A percentile compares a stretch with the other conserved stretches of the same genome.
These are phyloP conservation scores for roundworm (Caenorhabditis elegans) DNA, from an alignment of 1,140 invertebrate species.

Conservation along the genomic window DNA sequence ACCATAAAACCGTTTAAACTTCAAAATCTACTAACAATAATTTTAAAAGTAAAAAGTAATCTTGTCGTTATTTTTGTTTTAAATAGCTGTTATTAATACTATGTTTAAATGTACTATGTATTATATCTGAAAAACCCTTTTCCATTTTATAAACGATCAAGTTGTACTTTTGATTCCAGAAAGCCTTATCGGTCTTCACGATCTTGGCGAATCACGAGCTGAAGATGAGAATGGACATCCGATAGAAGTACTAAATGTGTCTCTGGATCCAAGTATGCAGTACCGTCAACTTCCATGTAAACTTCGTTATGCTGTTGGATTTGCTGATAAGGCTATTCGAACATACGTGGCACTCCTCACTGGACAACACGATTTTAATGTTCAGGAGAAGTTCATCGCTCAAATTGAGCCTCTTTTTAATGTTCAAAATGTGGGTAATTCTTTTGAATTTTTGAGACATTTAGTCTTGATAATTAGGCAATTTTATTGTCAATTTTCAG, in stretches of 20 bases:
- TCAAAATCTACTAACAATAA: too few species aligned
- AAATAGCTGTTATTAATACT: too few species aligned
- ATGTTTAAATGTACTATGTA: too few species aligned
- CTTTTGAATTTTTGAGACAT: background rate
- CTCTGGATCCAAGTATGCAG: constrained; percentile 37
- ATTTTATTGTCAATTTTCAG: constrained; percentile 13
- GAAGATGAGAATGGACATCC: constrained; percentile 27
- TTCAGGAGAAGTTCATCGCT: constrained; percentile 39
- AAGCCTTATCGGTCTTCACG: constrained; percentile 29
- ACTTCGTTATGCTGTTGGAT: constrained; percentile 41
- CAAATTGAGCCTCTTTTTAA: constrained; percentile 36
- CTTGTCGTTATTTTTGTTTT: too few species aligned
- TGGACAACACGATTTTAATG: constrained; percentile 38
- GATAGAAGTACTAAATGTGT: constrained; percentile 36
- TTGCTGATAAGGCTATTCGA: constrained; percentile 34
- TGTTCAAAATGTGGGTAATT: constrained; percentile 6
- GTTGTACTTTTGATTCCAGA: background rate
- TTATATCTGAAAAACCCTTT: too few species aligned
- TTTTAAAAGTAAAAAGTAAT: too few species aligned
- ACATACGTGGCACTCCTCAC: constrained; percentile 39
- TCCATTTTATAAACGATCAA: too few species aligned
- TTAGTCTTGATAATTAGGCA: too few species aligned
- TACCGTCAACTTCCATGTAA: constrained; percentile 37
- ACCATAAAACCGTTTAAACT: too few species aligned
- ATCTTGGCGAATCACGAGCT: constrained; percentile 29